Evolutionary conservation across 2,888 invertebrate genomes (phyloP), one percentile per base, ranked within the genome.

Genomic region (Heteromyza rotundicornis): DNA sequence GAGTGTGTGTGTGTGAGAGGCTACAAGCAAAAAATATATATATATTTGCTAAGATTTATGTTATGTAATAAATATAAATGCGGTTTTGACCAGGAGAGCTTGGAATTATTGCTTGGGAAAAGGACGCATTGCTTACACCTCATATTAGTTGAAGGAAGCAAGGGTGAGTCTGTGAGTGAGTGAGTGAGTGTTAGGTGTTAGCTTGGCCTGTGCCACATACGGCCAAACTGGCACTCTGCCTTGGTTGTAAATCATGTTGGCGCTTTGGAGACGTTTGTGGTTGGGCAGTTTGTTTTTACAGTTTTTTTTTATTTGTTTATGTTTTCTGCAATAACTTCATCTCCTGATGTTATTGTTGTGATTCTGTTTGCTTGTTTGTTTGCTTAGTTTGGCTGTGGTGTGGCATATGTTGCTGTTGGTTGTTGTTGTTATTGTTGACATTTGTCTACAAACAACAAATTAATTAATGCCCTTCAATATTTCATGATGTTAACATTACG

Each of bases 31-130:
- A n/a, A 47, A 5, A 47, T n/a, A 47, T 10, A 47, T 47, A n/a
- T 47, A n/a, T 10, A 47, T 10, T 16, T 10, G 5, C 5, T 17
- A 47, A 47, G 47, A 47, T 47, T 47, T 47, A 47, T 47, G 47
- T 47, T 47, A n/a, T n/a, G 47, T n/a, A 47, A 47, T 47, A 47
- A 47, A 47, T 47, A 47, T 47, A 47, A 47, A 47, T 47, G 47
- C 47, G 47, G 47, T 47, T 47, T 47, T 47, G 47, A n/a, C 7
- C 47, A 47, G 47, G n/a, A 47, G 14, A 47, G n/a, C n/a, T n/a
- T 47, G 14, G 8, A 47, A 47, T 47, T n/a, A n/a, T n/a, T n/a
- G n/a, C 7, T 10, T n/a, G 47, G 16, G 5, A n/a, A 47, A 47
- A 17, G 47, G 47, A 32, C n/a, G n/a, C 32, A 32, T 32, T 32